Evolutionary conservation across 1,140 invertebrate species (phyloP).

Genomic region (Dysdera silvatica): DNA sequence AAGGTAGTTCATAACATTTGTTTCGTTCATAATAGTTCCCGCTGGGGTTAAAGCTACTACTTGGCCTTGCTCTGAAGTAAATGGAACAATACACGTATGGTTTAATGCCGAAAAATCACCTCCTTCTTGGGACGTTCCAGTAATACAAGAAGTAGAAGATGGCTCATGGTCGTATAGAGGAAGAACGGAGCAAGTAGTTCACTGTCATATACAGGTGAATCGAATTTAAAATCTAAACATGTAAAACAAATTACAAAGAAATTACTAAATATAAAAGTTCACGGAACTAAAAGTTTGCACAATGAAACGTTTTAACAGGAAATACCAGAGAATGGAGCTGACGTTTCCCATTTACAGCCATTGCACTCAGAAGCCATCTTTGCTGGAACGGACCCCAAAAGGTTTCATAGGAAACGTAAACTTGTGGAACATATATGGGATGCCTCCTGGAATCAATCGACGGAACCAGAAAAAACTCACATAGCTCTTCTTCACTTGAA

Average conservation of each 20-base stretch:
- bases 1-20: too few species aligned
- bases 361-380: conserved; percentile 60
- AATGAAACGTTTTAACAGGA: conserved; percentile 57
- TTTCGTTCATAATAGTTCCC: neutral
- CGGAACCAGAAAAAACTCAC: conserved; percentile 5
- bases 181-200: conserved; percentile 60
- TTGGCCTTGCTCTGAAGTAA: conserved; percentile 60
- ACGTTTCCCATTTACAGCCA: conserved; percentile 66
- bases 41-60: conserved; percentile 45
- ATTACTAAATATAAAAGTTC: too few species aligned
- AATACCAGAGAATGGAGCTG: conserved; percentile 84
- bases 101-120: conserved; percentile 62
- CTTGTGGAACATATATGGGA: too few species aligned
- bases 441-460: too few species aligned
- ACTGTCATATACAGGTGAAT: conserved; percentile 46
- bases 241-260: too few species aligned
- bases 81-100: conserved; percentile 73
- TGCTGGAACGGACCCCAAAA: conserved; percentile 47
- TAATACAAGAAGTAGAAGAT: conserved; percentile 49
- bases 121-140: conserved; percentile 61
- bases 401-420: conserved; percentile 24
- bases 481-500: neutral
- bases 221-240: too few species aligned
- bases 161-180: conserved; percentile 61
- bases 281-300: too few species aligned